These are phyloP conservation scores for Istiophorus platypterus DNA, from an alignment of 2,113 vertebrate genomes.

Conservation along the genomic window DNA sequence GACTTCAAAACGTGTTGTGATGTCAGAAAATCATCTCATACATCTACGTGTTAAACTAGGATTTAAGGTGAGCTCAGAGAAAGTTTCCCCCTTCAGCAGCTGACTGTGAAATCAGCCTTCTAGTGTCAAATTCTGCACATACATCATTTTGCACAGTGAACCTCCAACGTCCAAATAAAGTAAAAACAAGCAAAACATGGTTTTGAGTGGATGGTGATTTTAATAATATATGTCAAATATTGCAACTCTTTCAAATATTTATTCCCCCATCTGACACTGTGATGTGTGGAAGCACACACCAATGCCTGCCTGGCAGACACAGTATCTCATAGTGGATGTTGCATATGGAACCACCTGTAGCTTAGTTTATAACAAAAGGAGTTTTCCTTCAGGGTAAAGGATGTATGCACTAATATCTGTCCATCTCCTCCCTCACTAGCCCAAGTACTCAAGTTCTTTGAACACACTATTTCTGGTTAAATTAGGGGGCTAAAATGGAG, in stretches of 20 bases:
- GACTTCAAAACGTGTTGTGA: not conserved
- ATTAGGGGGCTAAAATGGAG: no score
- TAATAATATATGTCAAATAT: not conserved
- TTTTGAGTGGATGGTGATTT: not conserved
- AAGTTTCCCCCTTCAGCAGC: not conserved
- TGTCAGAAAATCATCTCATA: not conserved
- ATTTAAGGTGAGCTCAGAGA: conserved; percentile 3
- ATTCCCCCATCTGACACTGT: not conserved
- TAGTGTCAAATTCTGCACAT: not conserved
- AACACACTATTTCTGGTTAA: no score
- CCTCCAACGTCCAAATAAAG: not conserved
- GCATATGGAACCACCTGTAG: not conserved
- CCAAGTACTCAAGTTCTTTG: not conserved
- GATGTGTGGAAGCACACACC: not conserved
- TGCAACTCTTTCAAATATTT: not conserved
- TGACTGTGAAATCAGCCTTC: not conserved
- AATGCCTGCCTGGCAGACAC: not conserved
- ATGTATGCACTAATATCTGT: no score
- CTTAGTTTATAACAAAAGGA: not conserved
- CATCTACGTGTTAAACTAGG: not conserved
- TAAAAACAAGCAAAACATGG: not conserved
- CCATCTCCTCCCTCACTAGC: not conserved
- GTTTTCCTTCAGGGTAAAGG: no score
- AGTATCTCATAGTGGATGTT: no score
- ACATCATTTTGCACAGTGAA: no score